Percentiles rank a stretch among this genome's conserved stretches.
These are phyloP conservation scores for Morpho deidamia DNA, from an alignment of 2,888 invertebrate species.

Conservation along the genomic window DNA sequence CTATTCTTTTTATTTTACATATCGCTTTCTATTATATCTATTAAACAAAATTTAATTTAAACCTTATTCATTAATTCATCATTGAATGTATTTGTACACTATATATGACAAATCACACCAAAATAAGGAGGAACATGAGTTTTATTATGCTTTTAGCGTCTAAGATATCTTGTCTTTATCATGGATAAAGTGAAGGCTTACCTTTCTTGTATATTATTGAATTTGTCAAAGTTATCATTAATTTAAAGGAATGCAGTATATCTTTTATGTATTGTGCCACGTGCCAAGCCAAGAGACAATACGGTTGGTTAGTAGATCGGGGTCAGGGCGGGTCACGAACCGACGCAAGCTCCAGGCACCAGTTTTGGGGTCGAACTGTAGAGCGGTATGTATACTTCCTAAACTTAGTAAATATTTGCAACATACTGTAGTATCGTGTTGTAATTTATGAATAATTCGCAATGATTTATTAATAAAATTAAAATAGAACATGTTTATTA, in stretches of 20 bases:
- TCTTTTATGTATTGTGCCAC: slow-evolving; percentile 18
- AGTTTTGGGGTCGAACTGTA: slow-evolving; percentile 61
- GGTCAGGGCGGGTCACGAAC: slow-evolving; percentile 71
- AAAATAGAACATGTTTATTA: background rate
- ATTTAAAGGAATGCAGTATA: background rate
- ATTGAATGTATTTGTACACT: too few relatives aligned
- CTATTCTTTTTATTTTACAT: background rate
- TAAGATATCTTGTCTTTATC: too few relatives aligned
- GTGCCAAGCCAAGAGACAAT: slow-evolving; percentile 48
- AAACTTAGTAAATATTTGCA: slow-evolving; percentile 21
- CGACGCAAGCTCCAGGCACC: slow-evolving; percentile 36
- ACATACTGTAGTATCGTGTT: slow-evolving; percentile 13
- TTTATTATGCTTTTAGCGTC: too few relatives aligned
- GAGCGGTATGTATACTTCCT: slow-evolving; percentile 18
- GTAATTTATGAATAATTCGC: background rate
- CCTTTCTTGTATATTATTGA: too few relatives aligned
- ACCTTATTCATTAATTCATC: too few relatives aligned
- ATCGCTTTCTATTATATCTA: background rate
- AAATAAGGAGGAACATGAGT: too few relatives aligned
- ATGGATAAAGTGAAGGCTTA: too few relatives aligned
- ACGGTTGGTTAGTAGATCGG: slow-evolving; percentile 65
- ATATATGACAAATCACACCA: too few relatives aligned
- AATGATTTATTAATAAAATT: slow-evolving; percentile 4
- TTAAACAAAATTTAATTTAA: background rate
- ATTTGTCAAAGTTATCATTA: too few relatives aligned